Percentiles rank a stretch among this genome's conserved stretches.
phyloP scores from a whole-genome alignment of 2,113 vertebrate species.

The Pelecanoides urinatrix region DNA sequence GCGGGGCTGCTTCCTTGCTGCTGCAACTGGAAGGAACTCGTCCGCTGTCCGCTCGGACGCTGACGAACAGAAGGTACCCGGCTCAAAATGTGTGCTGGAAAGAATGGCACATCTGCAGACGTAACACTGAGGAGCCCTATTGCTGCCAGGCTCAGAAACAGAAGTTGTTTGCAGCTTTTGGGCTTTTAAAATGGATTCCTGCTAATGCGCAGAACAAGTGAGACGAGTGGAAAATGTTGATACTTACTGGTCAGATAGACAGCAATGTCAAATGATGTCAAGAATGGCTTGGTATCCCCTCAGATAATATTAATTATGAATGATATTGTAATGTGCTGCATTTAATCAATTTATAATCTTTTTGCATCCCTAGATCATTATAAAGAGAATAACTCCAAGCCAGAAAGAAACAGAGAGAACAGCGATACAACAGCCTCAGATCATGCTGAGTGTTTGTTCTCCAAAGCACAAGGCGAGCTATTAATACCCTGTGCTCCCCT shows the following conservation, averaged over 20 bases:
- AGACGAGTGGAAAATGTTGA: background rate
- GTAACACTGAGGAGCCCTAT: background rate
- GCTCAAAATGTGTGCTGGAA: background rate
- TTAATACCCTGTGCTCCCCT: conserved; percentile 2
- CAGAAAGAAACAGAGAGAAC: background rate
- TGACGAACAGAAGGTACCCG: background rate
- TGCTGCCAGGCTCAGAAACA: background rate
- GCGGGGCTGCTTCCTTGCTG: accelerated
- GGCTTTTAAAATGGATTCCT: background rate
- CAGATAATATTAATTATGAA: background rate
- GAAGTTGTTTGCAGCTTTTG: background rate
- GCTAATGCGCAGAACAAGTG: background rate
- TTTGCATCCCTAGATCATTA: background rate
- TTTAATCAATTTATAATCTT: background rate
- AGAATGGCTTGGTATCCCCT: background rate
- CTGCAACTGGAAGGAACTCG: background rate
- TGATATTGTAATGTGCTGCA: background rate
- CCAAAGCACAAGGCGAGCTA: background rate
- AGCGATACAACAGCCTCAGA: background rate
- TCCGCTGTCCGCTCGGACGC: accelerated
- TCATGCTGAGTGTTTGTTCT: background rate
- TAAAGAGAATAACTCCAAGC: background rate
- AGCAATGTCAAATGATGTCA: background rate
- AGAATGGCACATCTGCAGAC: accelerated
- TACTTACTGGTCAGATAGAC: background rate